Evolutionary conservation across 2,797 vertebrate species (phyloP).

Genomic region (Diglossa cyanea): DNA sequence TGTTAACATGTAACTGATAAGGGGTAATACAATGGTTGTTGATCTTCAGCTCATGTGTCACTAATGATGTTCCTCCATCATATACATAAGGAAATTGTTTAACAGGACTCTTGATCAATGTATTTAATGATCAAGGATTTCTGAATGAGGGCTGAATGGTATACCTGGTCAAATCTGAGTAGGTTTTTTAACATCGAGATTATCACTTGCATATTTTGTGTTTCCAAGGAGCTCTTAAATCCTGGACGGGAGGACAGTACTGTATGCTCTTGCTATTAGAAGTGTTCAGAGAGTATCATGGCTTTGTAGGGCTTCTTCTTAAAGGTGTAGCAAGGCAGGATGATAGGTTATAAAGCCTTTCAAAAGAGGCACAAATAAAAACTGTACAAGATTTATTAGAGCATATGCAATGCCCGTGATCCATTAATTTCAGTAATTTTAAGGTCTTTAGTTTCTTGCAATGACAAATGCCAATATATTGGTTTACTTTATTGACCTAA

Average conservation of each 20-base stretch:
- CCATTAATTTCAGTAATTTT: not conserved
- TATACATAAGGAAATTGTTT: not conserved
- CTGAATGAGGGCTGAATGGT: not conserved
- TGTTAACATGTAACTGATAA: not conserved
- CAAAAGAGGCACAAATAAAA: not conserved
- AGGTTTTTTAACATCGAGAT: not conserved
- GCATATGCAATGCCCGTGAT: fast-evolving
- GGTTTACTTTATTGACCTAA: not conserved
- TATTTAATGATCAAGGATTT: not conserved
- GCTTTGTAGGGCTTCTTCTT: not conserved
- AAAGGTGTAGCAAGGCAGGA: not conserved
- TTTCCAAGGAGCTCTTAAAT: not conserved
- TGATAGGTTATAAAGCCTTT: not conserved
- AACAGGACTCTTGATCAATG: not conserved
- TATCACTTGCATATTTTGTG: not conserved
- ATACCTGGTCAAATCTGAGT: not conserved
- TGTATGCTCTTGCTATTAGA: fast-evolving
- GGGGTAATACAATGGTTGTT: not conserved
- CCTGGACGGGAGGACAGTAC: not conserved
- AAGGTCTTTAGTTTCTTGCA: not conserved
- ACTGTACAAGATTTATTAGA: not conserved
- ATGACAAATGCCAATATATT: not conserved
- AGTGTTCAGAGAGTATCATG: not conserved
- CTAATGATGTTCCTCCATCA: not conserved
- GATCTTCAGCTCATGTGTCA: not conserved